phyloP scores from a whole-genome alignment of 2,113 vertebrate species.

The Plotosus lineatus region DNA sequence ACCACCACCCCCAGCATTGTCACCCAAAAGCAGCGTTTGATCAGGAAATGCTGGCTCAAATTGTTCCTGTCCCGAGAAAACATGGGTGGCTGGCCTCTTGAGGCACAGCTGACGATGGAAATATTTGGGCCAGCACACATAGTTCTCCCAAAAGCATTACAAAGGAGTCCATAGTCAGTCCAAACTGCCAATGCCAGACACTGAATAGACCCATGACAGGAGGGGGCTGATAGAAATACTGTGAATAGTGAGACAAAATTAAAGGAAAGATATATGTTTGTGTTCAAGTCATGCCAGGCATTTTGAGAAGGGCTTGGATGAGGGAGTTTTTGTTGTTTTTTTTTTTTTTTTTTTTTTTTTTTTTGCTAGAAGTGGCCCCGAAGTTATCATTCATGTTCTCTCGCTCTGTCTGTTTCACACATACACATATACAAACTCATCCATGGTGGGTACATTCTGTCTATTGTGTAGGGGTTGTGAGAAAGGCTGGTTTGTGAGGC shows the following conservation, averaged over 20 bases:
- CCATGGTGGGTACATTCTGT: conserved; percentile 59
- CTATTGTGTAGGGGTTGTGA: conserved; percentile 63
- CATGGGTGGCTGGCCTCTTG: conserved; percentile 51
- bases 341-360: conserved; percentile 43
- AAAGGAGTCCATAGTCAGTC: conserved; percentile 47
- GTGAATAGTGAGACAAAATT: conserved; percentile 51
- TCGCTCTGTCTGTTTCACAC: conserved; percentile 55
- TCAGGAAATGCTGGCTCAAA: conserved; percentile 37
- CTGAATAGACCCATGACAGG: conserved; percentile 27
- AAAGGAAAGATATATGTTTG: conserved; percentile 54
- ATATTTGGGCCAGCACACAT: conserved; percentile 42
- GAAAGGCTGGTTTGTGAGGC: conserved; percentile 64
- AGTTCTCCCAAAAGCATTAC: conserved; percentile 43
- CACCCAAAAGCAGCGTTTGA: conserved; percentile 32
- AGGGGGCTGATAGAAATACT: conserved; percentile 48
- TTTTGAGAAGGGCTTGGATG: conserved; percentile 58
- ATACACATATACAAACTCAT: conserved; percentile 23
- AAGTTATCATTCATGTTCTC: conserved; percentile 43
- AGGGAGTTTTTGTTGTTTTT: conserved; percentile 36
- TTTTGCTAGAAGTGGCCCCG: conserved; percentile 38
- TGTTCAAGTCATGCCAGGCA: conserved; percentile 47
- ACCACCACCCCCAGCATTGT: conserved; percentile 26
- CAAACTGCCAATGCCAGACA: conserved; percentile 23
- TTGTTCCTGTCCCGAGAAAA: conserved; percentile 41
- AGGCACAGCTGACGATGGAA: conserved; percentile 51